Evolutionary conservation across 1,140 invertebrate genomes (phyloP), one percentile per base, ranked within the genome.

Genomic region (Drosophila navojoa): DNA sequence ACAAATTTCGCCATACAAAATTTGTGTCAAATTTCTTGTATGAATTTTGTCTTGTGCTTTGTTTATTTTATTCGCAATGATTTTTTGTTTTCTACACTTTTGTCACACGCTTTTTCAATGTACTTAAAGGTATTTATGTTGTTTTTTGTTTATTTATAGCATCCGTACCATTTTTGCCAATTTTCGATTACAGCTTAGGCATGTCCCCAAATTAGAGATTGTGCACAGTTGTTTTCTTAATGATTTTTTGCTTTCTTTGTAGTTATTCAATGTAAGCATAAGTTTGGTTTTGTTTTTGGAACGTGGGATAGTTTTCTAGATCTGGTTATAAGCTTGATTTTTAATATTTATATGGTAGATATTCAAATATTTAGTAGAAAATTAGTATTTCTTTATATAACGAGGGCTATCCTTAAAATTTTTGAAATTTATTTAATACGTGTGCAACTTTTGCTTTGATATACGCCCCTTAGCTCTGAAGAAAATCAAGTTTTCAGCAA

Each of bases 181-280:
- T 25, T 61, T 69, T 74, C 55, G 50, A 55, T 29, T 61, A 11
- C 66, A 44, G 71, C 58, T 69, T 57, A 57, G 32, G 11, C 44
- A 55, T 57, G 57, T 61, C 50, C 45, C 32, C 4, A 13, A 15
- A 32, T 61, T 74, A 70, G 15, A 69, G 22, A 68, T 38, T 57
- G 11, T 54, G 50, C 53, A 27, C 38, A 35, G 40, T 75, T 85
- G 81, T 85, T 85, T 86, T 85, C 66, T 71, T 81, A 81, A 81
- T 86, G 81, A 85, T 85, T 61, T 81, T 73, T 77, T 77, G 66
- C 15, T 79, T 45, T 70, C 49, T 66, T 60, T 62, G 47, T 63
- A 60, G 54, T 29, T 5, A 32, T 66, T 55, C 45, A 71, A 63
- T 61, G 59, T 69, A 52, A 66, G 45, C 38, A 42, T 49, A 45